Percentiles rank a stretch among this genome's conserved stretches.
phyloP scores from a whole-genome alignment of 2,113 vertebrate genomes.

The Chaenocephalus aceratus region DNA sequence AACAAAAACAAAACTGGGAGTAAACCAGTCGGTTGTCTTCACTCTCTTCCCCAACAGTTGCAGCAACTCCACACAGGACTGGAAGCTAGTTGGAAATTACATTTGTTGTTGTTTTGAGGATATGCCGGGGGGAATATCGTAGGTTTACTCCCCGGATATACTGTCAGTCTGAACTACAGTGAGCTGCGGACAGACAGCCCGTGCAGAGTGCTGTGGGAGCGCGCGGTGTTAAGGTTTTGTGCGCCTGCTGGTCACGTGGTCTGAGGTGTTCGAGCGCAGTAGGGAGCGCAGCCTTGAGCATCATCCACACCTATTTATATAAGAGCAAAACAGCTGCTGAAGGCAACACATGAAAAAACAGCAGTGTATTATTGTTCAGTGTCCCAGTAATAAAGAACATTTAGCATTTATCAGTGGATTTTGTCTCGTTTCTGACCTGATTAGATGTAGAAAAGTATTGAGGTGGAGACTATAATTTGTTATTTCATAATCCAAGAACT shows the following conservation, averaged over 20 bases:
- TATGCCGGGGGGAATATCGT: constrained; percentile 1
- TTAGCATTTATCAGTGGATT: background rate
- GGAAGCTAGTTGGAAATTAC: background rate
- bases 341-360: background rate
- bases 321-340: constrained; percentile 7
- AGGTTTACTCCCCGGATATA: constrained; percentile 7
- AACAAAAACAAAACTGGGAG: background rate
- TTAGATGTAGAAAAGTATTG: background rate
- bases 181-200: constrained; percentile 30
- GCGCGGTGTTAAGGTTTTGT: constrained; percentile 60
- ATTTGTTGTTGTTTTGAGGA: constrained; percentile 9
- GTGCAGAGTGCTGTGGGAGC: constrained; percentile 26
- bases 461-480: background rate
- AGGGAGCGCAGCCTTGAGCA: constrained; percentile 21
- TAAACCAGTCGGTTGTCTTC: constrained; percentile 19
- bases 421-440: background rate
- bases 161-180: constrained; percentile 36
- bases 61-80: constrained; percentile 12
- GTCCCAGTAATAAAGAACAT: background rate
- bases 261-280: constrained; percentile 50
- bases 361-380: background rate
- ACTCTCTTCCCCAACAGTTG: constrained; percentile 4
- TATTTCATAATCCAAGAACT: background rate
- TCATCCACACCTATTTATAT: constrained; percentile 15
- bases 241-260: constrained; percentile 71